Conservation (phyloP, 2,888 invertebrate species). For the Epiperipatus broadwayi region DNA sequence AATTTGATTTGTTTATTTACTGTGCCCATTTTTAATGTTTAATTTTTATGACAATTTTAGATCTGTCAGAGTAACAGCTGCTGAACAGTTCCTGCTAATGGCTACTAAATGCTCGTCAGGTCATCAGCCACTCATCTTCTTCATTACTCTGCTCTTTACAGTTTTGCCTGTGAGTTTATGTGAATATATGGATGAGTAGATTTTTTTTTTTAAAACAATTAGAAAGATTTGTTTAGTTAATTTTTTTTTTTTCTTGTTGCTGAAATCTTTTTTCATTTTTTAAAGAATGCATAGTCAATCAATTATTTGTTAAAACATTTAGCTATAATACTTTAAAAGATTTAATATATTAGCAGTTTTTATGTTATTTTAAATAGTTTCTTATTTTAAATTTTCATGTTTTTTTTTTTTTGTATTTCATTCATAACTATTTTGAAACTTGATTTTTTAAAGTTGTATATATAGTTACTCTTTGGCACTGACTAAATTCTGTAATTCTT, state of each 20-base stretch:
- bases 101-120: constrained; percentile 55
- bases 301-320: not conserved
- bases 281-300: not conserved
- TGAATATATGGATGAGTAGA: not conserved
- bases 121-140: constrained; percentile 41
- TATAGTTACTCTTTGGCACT: no score
- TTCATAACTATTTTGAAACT: no score
- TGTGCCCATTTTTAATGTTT: not conserved
- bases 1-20: no score
- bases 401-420: not conserved
- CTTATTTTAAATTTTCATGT: no score
- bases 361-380: no score
- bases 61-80: constrained; percentile 51
- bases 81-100: constrained; percentile 63
- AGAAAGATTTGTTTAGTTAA: not conserved
- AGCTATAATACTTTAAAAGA: not conserved
- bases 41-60: constrained; percentile 18
- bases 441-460: no score
- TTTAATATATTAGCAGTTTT: not conserved
- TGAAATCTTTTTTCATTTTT: not conserved
- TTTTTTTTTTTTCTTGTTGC: no score
- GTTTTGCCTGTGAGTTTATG: constrained; percentile 30
- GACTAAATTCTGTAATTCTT: no score
- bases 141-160: constrained; percentile 45
- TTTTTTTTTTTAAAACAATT: no score